These are phyloP conservation scores for Cathartes aura DNA, from an alignment of 2,113 vertebrate genomes.

Conservation along the genomic window DNA sequence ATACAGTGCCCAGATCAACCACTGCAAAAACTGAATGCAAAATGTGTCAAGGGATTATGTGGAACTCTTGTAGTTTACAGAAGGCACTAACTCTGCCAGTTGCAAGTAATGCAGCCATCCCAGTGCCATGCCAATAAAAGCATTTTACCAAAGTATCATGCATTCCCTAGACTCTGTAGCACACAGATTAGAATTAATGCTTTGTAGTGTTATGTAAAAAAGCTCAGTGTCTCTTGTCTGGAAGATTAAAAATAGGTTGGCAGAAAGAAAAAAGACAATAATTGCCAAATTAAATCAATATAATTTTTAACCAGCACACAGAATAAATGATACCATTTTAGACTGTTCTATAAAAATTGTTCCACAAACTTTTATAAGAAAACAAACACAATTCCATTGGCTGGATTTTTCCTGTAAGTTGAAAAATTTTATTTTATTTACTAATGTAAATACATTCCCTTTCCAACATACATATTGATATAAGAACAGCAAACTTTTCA, in stretches of 20 bases:
- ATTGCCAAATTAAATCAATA: conserved; percentile 51
- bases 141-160: background rate
- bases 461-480: conserved; percentile 60
- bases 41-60: background rate
- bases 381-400: conserved; percentile 20
- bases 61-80: background rate
- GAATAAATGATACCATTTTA: conserved; percentile 21
- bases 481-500: conserved; percentile 29
- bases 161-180: background rate
- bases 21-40: background rate
- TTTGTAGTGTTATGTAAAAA: background rate
- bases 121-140: conserved; percentile 36
- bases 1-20: background rate
- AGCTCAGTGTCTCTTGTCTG: background rate
- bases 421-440: conserved; percentile 49
- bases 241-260: conserved; percentile 39
- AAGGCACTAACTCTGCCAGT: background rate
- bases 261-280: conserved; percentile 3
- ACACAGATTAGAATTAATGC: background rate
- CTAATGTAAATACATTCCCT: background rate
- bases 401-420: background rate
- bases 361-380: conserved; percentile 27
- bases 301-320: conserved; percentile 10
- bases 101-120: background rate
- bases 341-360: background rate